Evolutionary conservation across 2,113 vertebrate genomes (phyloP).

Genomic region (Cygnus atratus): DNA sequence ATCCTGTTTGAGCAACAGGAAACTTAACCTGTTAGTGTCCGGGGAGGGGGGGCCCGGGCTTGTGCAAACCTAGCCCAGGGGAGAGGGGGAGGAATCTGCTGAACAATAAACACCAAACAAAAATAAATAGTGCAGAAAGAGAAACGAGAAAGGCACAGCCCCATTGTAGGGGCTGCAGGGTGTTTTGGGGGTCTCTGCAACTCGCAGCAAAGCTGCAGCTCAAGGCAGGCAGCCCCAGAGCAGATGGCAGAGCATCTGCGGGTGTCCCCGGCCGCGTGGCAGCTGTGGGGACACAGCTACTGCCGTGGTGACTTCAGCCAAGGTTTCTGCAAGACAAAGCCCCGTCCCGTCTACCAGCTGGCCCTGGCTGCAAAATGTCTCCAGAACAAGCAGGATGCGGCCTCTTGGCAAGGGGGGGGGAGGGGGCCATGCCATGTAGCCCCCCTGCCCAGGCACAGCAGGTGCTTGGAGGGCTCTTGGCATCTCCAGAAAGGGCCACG

Average conservation of each 20-base stretch:
- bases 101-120: not conserved
- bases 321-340: not conserved
- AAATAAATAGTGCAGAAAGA: fast-evolving
- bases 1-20: constrained; percentile 72
- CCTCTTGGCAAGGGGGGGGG: fast-evolving
- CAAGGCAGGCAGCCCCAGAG: not conserved
- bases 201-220: not conserved
- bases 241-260: not conserved
- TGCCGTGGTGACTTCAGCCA: not conserved
- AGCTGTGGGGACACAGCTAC: not conserved
- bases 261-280: not conserved
- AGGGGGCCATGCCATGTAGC: fast-evolving
- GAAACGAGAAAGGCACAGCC: not conserved
- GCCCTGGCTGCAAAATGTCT: not conserved
- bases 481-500: not conserved
- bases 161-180: fast-evolving
- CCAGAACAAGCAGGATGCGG: fast-evolving
- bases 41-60: not conserved
- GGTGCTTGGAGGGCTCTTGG: not conserved
- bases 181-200: not conserved
- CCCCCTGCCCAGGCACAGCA: not conserved
- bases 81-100: not conserved
- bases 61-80: not conserved
- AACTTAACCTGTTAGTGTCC: constrained; percentile 12
- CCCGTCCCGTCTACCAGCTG: not conserved